These are phyloP conservation scores for Puffinus mauretanicus DNA, from an alignment of 2,113 vertebrate species.

Conservation along the genomic window DNA sequence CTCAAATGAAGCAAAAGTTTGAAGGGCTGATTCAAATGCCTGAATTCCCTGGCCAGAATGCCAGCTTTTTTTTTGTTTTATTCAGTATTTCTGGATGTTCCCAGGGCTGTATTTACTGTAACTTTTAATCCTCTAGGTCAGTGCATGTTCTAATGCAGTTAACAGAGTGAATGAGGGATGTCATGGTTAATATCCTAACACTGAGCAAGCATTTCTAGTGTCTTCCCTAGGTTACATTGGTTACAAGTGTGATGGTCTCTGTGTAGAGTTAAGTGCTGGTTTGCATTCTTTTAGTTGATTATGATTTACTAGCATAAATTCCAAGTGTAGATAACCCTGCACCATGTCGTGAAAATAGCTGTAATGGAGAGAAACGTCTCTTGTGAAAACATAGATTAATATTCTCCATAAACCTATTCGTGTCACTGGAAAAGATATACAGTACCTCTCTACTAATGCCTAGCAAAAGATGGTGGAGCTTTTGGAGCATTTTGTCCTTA, in stretches of 20 bases:
- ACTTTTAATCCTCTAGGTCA: not conserved
- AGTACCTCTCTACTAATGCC: not conserved
- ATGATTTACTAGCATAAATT: not conserved
- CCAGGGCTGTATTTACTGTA: not conserved
- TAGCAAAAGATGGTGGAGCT: not conserved
- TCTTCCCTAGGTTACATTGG: not conserved
- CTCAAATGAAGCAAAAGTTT: not conserved
- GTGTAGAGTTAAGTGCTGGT: not conserved
- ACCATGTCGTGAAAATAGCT: not conserved
- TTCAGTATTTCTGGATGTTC: not conserved
- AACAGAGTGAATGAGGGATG: not conserved
- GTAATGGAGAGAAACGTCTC: not conserved
- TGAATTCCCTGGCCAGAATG: not conserved
- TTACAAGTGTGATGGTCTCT: not conserved
- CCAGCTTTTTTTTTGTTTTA: not conserved
- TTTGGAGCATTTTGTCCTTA: not conserved
- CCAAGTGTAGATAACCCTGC: not conserved
- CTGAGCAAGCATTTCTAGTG: not conserved
- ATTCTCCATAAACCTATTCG: not conserved
- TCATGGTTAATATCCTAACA: not conserved
- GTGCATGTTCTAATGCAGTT: not conserved
- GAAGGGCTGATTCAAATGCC: not conserved
- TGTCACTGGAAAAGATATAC: not conserved
- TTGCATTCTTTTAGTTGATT: not conserved
- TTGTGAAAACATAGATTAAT: not conserved